Evolutionary conservation across 2,113 vertebrate species (phyloP), one percentile per base, ranked within the genome.

Genomic region (Oreochromis niloticus): DNA sequence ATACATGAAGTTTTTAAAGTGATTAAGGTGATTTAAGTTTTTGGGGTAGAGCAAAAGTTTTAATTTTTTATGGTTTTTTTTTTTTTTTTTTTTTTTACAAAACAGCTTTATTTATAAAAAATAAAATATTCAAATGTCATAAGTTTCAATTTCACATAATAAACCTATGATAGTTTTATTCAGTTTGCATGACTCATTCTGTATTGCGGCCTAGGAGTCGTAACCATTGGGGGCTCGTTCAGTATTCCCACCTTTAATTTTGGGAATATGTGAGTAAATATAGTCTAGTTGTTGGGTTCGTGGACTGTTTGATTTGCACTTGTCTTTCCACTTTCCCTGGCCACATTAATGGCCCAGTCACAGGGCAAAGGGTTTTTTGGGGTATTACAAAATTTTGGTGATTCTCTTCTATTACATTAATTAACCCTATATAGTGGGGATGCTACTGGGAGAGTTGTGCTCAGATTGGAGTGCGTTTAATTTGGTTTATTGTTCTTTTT

Each of bases 11-110:
- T 30, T 75, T 46, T 24, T 73, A 71, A 71, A 1, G 13, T 43
- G 39, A 27, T 71, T 71, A 71, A 71, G 2, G 13, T 43, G 39
- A 27, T 71, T 71, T 71, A 71, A 71, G 0, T 43, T 43, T 41
- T 71, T 43, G n/a, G 7, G 41, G 36, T 9, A 6, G 66, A 46
- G 39, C 1, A 73, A 71, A 24, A 27, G 0, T 50, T 75, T 75
- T 8, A 27, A 27, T 27, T 27, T 22, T 19, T 66, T 39, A 13
- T n/a, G 32, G 0, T 59, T 61, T 32, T 3, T 0, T n/a, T 63
- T 63, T 0, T 59, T 61, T 32, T 3, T 0, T 0, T 59, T 61
- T 32, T 3, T 0, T n/a, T 63, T 63, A 59, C 0, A 61, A 57
- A 27, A 56, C 22, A 24, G 13, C 0, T 30, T 59, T 30, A 57